Base-by-base conservation (phyloP, 2,888 invertebrate genomes). In the Molorchus minor region DNA sequence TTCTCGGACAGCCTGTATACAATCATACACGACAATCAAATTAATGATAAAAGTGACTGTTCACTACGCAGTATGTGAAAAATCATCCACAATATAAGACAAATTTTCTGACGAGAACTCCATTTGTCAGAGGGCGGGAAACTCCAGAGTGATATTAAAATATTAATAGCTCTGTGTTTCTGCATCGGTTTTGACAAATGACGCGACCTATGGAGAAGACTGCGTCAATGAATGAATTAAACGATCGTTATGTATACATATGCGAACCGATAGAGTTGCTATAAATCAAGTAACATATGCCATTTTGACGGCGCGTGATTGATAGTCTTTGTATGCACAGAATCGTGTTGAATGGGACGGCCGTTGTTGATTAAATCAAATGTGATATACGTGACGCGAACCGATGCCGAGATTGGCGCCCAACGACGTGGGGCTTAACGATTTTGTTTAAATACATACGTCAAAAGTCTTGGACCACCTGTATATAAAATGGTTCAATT, bases 161-260 rank as follows among this genome's bases (percentile, higher is more conserved):
- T 60, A 60, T 63, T 66, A 66, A 66, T 64, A 64, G 61, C 57
- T 45, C 38, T 49, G 49, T 54, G 60, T 62, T 36, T 35, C 25
- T 30, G 29, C 30, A 36, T 40, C 29, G 41, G 19, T 52, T 52
- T 41, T 41, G 30, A 36, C 52, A 61, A 64, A 64, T 52, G 64
- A 61, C 61, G 53, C 56, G 64, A 64, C 61, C 64, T 56, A 53
- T 47, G 61, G 44, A 45, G 59, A 52, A 13, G 25, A 41, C 21
- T 30, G 38, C 58, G 53, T 56, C 60, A 51, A 61, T 57, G 58
- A 64, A 66, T 64, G 58, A 41, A 61, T 67, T 61, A 67, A 62
- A 63, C 43, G 25, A 47, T 58, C 62, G 58, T 68, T 62, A 56
- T 56, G 43, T 49, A 59, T 47, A 35, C 44, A 56, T 13, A 38